Evolutionary conservation across 2,888 invertebrate species (phyloP).

Genomic region (Apeira syringaria): DNA sequence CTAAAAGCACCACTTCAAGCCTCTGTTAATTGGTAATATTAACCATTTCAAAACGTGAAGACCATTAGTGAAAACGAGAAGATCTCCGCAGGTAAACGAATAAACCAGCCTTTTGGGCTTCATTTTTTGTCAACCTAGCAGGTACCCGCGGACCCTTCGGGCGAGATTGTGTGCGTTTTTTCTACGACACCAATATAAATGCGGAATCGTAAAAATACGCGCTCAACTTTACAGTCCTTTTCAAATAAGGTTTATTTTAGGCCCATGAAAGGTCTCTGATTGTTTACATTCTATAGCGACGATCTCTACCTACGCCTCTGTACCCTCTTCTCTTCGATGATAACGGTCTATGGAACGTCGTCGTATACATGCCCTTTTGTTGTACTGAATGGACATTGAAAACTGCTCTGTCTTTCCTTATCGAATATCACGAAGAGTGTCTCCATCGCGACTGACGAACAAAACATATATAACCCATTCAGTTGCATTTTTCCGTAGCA

Average conservation of each 20-base stretch:
- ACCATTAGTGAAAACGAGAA: constrained; percentile 69
- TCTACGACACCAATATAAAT: constrained; percentile 41
- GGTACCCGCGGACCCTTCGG: constrained; percentile 63
- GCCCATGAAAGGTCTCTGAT: constrained; percentile 17
- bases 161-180: constrained; percentile 59
- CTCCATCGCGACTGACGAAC: no score
- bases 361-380: constrained; percentile 9
- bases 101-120: constrained; percentile 57
- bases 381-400: background rate
- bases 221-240: constrained; percentile 29
- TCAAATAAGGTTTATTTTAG: constrained; percentile 35
- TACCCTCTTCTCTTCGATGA: constrained; percentile 7
- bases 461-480: no score
- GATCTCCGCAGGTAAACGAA: constrained; percentile 70
- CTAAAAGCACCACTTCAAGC: constrained; percentile 62
- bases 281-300: constrained; percentile 25
- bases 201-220: constrained; percentile 32
- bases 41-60: constrained; percentile 61
- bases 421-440: background rate
- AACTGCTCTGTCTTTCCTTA: constrained; percentile 11
- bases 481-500: no score
- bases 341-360: constrained; percentile 12
- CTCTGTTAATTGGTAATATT: constrained; percentile 74
- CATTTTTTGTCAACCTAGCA: constrained; percentile 68
- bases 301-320: constrained; percentile 12